Evolutionary conservation across 2,888 invertebrate species (phyloP), one percentile per base, ranked within the genome.

Genomic region (Hyles lineata): DNA sequence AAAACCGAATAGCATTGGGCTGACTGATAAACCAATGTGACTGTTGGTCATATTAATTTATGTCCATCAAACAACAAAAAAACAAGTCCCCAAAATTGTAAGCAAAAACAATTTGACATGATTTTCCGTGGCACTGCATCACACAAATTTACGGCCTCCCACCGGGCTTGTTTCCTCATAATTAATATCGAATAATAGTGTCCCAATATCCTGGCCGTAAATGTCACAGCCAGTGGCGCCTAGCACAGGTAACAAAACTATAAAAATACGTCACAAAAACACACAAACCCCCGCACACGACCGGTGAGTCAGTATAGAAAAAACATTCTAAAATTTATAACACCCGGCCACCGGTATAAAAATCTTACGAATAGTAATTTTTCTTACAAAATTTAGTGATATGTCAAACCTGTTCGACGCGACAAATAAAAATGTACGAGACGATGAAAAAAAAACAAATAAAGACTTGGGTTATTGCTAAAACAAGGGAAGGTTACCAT

Each of bases 301-400:
- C 87, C 85, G 82, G 87, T 88, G 90, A 89, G 87, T 87, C 84
- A 85, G 76, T 78, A 78, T 75, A 80, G 85, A 89, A 92, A 93
- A 93, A 90, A 88, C 43, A 23, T 82, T 80, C 79, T 77, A 78
- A 88, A 93, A 94, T 94, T 93, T 93, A 94, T 92, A 93, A 90
- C 92, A 87, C 89, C 85, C 87, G 87, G 87, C 90, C 92, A 91
- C 91, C 90, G 89, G 91, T 89, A 89, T 92, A 91, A 90, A 89
- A 91, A 89, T 90, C 87, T 88, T 85, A 85, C 82, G 92, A 92
- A 93, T 90, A 89, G 92, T 91, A 89, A 92, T 92, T 90, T 93
- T 92, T 93, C 91, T 94, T 91, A 89, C 89, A 88, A 91, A 93
- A 94, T 94, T 94, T 94, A 94, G 93, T 93, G 92, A 94, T 92